These are phyloP conservation scores for Knipowitschia caucasica DNA, from an alignment of 2,797 vertebrate species.

Conservation along the genomic window DNA sequence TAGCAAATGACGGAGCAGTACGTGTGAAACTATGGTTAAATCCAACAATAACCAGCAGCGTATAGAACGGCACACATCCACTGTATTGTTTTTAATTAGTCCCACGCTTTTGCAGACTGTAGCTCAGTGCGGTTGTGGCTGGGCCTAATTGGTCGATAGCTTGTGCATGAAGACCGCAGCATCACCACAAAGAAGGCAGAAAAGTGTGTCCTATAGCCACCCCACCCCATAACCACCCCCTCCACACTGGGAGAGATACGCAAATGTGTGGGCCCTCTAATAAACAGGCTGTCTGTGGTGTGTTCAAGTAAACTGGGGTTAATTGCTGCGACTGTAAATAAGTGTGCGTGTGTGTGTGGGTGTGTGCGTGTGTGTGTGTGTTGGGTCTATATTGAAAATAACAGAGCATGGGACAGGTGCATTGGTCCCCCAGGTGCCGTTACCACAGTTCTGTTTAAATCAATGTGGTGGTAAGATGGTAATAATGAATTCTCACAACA, in stretches of 20 bases:
- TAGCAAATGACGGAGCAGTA: too few relatives aligned
- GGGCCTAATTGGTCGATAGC: constrained; percentile 77
- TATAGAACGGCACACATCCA: background rate
- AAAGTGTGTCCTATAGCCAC: background rate
- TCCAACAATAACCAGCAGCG: background rate
- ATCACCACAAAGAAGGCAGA: constrained; percentile 53
- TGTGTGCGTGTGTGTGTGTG: too few relatives aligned
- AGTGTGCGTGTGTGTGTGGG: constrained; percentile 25
- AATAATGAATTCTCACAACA: background rate
- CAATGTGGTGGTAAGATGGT: background rate
- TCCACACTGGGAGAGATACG: too few relatives aligned
- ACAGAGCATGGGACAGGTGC: background rate
- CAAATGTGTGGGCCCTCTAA: constrained; percentile 53
- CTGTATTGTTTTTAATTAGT: constrained; percentile 78
- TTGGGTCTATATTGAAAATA: background rate
- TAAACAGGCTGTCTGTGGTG: constrained; percentile 71
- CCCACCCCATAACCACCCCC: too few relatives aligned
- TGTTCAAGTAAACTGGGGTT: constrained; percentile 67
- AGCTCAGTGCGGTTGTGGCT: constrained; percentile 38
- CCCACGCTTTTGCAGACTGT: constrained; percentile 61
- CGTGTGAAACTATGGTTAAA: too few relatives aligned
- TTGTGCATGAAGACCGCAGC: constrained; percentile 67
- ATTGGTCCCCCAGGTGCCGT: background rate
- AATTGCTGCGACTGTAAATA: constrained; percentile 63
- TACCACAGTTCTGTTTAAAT: background rate